These are phyloP conservation scores for Helicoverpa zea DNA, from an alignment of 1,140 invertebrate genomes.

Conservation along the genomic window DNA sequence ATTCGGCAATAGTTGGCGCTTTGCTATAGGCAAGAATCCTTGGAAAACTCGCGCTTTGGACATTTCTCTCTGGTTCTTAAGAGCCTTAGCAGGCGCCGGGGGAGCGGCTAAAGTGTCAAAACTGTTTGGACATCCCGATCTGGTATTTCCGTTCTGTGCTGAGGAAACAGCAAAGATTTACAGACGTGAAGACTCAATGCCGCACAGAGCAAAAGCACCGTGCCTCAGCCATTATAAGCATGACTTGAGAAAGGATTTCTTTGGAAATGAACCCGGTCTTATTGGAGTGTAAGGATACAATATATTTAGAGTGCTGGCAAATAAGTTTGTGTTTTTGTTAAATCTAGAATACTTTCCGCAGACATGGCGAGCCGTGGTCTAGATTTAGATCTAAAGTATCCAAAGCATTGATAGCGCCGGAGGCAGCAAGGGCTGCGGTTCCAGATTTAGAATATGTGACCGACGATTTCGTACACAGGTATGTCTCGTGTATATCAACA, in stretches of 20 bases:
- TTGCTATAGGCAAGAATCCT: conserved; percentile 86
- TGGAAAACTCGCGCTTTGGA: conserved; percentile 79
- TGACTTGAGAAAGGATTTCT: conserved; percentile 91
- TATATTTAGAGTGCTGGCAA: neutral
- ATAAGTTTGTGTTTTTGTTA: neutral
- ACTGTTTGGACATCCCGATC: conserved; percentile 92
- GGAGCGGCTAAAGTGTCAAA: conserved; percentile 92
- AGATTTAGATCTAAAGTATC: conserved; percentile 94
- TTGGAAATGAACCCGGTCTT: conserved; percentile 90
- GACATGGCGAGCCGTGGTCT: conserved; percentile 95
- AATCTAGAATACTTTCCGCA: conserved; percentile 73
- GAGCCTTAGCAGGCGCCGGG: conserved; percentile 85
- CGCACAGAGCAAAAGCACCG: conserved; percentile 92
- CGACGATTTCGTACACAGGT: conserved; percentile 91
- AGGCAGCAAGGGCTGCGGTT: conserved; percentile 92
- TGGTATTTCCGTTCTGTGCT: conserved; percentile 93
- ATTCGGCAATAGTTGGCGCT: conserved; percentile 94
- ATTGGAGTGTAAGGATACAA: conserved; percentile 91
- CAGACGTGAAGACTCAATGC: conserved; percentile 91
- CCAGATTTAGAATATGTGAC: conserved; percentile 91
- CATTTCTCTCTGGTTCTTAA: conserved; percentile 75
- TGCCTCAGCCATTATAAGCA: conserved; percentile 93
- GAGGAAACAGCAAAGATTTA: conserved; percentile 92
- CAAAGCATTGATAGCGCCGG: conserved; percentile 93
- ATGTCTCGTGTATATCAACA: conserved; percentile 47